Evolutionary conservation across 1,140 invertebrate genomes (phyloP).

Genomic region (Chelonus insularis): DNA sequence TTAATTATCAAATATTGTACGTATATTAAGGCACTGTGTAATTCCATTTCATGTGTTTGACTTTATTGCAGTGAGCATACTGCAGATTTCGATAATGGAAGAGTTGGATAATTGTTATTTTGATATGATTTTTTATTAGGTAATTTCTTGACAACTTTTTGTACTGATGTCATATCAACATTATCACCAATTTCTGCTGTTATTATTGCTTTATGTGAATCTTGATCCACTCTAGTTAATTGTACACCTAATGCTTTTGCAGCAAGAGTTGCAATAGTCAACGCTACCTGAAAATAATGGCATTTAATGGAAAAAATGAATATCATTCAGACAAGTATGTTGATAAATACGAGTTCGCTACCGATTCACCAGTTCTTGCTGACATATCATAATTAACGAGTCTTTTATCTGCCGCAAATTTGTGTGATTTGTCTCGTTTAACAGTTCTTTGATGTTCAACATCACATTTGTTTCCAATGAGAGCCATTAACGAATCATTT

Average conservation of each 20-base stretch:
- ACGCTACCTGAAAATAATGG: conserved; percentile 59
- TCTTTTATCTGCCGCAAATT: conserved; percentile 76
- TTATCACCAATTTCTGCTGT: conserved; percentile 67
- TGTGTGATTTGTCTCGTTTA: conserved; percentile 75
- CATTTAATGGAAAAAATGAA: too few relatives aligned
- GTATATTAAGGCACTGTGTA: conserved; percentile 2
- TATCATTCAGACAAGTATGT: too few relatives aligned
- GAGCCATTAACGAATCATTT: conserved; percentile 66
- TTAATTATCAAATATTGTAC: too few relatives aligned
- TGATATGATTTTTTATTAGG: conserved; percentile 49
- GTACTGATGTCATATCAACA: conserved; percentile 46
- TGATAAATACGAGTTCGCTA: too few relatives aligned
- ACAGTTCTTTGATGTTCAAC: conserved; percentile 84
- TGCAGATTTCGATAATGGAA: conserved; percentile 45
- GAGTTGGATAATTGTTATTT: conserved; percentile 40
- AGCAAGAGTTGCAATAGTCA: conserved; percentile 68
- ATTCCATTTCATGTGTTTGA: neutral
- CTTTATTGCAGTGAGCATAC: conserved; percentile 48
- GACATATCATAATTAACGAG: conserved; percentile 78
- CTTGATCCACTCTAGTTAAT: conserved; percentile 68
- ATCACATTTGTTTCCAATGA: conserved; percentile 90
- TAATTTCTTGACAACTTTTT: conserved; percentile 47
- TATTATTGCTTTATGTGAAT: conserved; percentile 68
- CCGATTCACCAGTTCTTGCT: conserved; percentile 87
- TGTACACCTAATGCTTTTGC: conserved; percentile 69